Evolutionary conservation across 2,113 vertebrate genomes (phyloP), one percentile per base, ranked within the genome.

Genomic region (Athene noctua): DNA sequence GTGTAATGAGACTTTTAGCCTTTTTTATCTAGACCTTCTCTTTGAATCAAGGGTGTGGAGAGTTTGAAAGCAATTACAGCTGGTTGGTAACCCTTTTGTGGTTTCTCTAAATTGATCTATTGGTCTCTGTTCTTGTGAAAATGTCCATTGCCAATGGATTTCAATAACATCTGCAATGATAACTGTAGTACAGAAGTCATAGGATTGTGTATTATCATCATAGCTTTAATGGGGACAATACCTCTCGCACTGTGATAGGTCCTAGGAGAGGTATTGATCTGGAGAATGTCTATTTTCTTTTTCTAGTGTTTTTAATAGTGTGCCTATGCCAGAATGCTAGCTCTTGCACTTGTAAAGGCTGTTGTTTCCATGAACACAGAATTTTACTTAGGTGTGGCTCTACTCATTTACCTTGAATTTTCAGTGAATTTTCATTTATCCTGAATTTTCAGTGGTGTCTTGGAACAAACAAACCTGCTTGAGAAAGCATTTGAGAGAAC

Each of bases 231-330:
- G 38, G 91, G 78, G 47, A 86, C 46, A 55, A 55, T 95, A 80
- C 29, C 12, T 81, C 73, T 94, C n/a, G 42, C 25, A 16, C 44
- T 34, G 23, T 66, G 66, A 77, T 88, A 46, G 55, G 44, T 84
- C 72, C 77, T 92, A 61, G n/a, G 77, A 92, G 88, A 91, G 27
- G 10, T 75, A 91, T 84, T 83, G 91, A 91, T 92, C 62, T 75
- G 30, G 20, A 10, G 13, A 92, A 91, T 32, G 44, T 72, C 66
- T 46, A 11, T 89, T 89, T 92, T 88, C 25, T 62, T 77, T 38
- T 70, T 44, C 77, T 74, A 65, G 13, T 46, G 20, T 42, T 91
- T 88, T 91, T 51, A 89, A 59, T 40, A 71, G 32, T 1, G 0
- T 88, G 30, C 19, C 63, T 75, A 14, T 18, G 9, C 27, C 55